phyloP scores from a whole-genome alignment of 2,113 vertebrate genomes.

The Istiophorus platypterus region DNA sequence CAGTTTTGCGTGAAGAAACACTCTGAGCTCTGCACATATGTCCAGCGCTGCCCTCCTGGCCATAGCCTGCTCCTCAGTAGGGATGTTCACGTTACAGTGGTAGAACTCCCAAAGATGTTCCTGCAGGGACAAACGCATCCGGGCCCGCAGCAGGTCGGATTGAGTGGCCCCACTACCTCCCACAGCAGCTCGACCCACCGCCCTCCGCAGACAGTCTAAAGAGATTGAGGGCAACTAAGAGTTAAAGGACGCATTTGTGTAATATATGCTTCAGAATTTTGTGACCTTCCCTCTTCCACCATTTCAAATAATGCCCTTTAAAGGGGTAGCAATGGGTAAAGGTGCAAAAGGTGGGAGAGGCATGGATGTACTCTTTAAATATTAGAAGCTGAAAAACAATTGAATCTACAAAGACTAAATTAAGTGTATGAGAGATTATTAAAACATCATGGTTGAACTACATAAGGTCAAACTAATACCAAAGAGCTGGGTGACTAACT shows the following conservation, averaged over 20 bases:
- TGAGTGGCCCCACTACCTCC: conserved; percentile 74
- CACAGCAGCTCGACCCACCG: conserved; percentile 67
- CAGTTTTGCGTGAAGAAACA: conserved; percentile 94
- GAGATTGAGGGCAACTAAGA: neutral
- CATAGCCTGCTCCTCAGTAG: conserved; percentile 89
- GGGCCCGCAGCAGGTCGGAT: conserved; percentile 90
- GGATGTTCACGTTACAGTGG: conserved; percentile 89
- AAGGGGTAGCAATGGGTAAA: neutral
- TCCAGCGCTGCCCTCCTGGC: conserved; percentile 95
- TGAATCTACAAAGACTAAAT: conserved; percentile 8
- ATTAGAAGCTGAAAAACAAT: neutral
- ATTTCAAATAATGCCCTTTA: neutral
- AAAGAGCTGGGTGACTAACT: conserved; percentile 23
- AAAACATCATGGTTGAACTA: neutral
- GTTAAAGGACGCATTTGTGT: neutral
- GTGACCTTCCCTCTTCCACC: neutral
- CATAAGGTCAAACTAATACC: neutral
- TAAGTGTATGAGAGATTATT: neutral
- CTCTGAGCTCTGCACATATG: conserved; percentile 94
- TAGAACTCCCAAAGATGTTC: conserved; percentile 94
- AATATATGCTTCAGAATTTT: neutral
- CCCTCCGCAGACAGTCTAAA: conserved; percentile 78
- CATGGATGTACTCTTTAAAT: neutral
- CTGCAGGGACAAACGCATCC: conserved; percentile 94
- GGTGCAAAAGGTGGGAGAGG: neutral